Base-by-base conservation (phyloP, 1,140 invertebrate genomes). In the Pogonognathellus flavescens region DNA sequence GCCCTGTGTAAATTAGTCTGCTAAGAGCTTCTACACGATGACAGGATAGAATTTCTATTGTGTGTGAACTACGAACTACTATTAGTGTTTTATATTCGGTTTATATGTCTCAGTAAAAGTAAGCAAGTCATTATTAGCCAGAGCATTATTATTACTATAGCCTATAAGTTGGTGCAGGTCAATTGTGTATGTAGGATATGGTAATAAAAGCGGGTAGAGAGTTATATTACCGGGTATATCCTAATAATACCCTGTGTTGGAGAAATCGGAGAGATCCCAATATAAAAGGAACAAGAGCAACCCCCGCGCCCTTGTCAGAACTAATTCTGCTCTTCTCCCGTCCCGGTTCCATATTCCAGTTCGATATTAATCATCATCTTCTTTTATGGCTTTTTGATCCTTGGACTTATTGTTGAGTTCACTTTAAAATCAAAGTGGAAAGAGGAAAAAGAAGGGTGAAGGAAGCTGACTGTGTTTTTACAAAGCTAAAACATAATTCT, bases 301-400 rank as follows among this genome's bases (percentile, higher is more conserved):
- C 66, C 66, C 66, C 41, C 31, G 66, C 31, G 25, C 16, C 16
- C 18, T 70, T 41, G 31, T 14, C 62, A 66, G 1, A 50, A 50
- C 31, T 25, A 49, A 52, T 80, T 80, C 11, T n/a, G n/a, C n/a
- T 41, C 25, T 9, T 20, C 62, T 70, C 20, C 18, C 14, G 16
- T 20, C 31, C 16, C 70, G 70, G 16, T 80, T 7, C 1, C 22
- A 41, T 80, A 22, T 80, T 80, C 53, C 31, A 81, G 50, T 11
- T 2, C 52, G 80, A 81, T 81, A 81, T 81, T 81, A 57, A 81
- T 81, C 80, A 81, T 81, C 80, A 81, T 81, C 52, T 80, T 55
- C 18, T 22, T 81, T 81, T 81, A 81, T 81, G 53, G 80, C 50
- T 81, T 81, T 81, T 81, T 81, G 80, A 81, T 81, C 80, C 80